Percentiles rank a stretch among this genome's conserved stretches.
Conservation (phyloP, 2,113 vertebrate species). For the Toxotes chatareus region DNA sequence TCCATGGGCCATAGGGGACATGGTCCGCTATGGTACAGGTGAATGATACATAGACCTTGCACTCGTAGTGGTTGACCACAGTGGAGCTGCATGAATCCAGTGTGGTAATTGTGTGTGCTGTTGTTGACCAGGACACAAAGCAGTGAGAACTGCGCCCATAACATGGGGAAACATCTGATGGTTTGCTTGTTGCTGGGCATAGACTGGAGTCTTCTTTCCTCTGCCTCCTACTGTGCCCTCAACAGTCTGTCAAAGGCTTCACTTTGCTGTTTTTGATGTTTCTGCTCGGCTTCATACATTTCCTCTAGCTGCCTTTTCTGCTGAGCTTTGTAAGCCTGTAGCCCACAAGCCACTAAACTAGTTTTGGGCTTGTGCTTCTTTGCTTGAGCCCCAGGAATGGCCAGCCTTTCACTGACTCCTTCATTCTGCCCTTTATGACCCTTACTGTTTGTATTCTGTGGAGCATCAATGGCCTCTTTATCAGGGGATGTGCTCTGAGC, state of each 20-base stretch:
- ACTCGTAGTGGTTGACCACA: no score
- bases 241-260: background rate
- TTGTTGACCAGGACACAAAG: background rate
- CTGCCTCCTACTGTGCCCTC: background rate
- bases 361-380: background rate
- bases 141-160: background rate
- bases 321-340: background rate
- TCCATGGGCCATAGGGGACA: background rate
- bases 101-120: background rate
- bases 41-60: background rate
- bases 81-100: background rate
- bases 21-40: background rate
- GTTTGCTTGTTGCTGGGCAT: background rate
- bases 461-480: background rate
- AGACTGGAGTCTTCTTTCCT: background rate
- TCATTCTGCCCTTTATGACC: background rate
- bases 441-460: conserved; percentile 11
- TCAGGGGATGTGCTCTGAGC: background rate
- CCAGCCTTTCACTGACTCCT: background rate
- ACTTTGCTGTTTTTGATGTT: background rate
- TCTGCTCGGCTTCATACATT: background rate
- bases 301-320: background rate
- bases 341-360: background rate
- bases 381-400: background rate
- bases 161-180: background rate